A percentile compares a stretch with the other conserved stretches of the same genome.
These are phyloP conservation scores for Dromaius novaehollandiae DNA, from an alignment of 2,113 vertebrate genomes.

Conservation along the genomic window DNA sequence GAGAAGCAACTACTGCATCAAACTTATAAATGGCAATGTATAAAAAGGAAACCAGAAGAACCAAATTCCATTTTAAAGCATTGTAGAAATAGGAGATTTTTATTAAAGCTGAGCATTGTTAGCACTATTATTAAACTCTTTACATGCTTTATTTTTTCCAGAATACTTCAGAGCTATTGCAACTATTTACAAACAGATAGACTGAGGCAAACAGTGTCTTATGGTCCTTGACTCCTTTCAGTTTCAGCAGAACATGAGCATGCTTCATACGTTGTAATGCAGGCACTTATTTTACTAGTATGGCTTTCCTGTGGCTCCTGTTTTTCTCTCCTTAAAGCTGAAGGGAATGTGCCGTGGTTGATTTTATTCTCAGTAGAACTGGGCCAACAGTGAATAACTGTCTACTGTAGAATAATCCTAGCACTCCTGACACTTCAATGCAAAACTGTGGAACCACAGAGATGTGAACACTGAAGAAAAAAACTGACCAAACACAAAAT, in stretches of 20 bases:
- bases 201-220: not conserved
- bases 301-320: not conserved
- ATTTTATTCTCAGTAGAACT: not conserved
- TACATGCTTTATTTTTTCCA: not conserved
- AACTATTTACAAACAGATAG: not conserved
- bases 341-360: not conserved
- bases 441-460: not conserved
- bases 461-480: not conserved
- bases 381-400: not conserved
- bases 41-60: not conserved
- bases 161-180: not conserved
- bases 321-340: not conserved
- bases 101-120: not conserved
- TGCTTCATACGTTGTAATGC: not conserved
- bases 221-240: not conserved
- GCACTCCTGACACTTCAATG: not conserved
- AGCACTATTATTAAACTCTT: not conserved
- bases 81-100: not conserved
- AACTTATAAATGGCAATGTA: constrained; percentile 7
- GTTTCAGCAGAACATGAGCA: not conserved
- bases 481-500: not conserved
- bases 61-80: not conserved
- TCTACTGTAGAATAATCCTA: not conserved
- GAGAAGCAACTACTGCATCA: constrained; percentile 1
- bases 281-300: not conserved